Conservation (phyloP, 2,797 vertebrate species). For the Microctenopoma lineatum region DNA sequence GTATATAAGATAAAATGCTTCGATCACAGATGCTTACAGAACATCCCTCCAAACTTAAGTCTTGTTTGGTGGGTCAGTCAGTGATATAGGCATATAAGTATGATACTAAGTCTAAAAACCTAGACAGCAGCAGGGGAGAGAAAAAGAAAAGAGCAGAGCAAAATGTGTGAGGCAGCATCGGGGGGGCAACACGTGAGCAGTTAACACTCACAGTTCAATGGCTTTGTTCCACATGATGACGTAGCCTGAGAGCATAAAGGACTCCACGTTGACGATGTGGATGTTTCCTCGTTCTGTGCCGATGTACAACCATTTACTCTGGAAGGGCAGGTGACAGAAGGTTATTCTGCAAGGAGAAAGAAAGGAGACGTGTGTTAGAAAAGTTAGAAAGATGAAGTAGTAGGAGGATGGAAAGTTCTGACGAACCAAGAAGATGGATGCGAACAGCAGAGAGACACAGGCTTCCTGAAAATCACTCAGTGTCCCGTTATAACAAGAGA, state of each 20-base stretch:
- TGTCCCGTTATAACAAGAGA: slow-evolving; percentile 35
- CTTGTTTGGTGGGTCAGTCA: neutral
- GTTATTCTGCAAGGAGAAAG: slow-evolving; percentile 90
- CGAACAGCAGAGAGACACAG: slow-evolving; percentile 14
- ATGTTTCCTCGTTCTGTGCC: slow-evolving; percentile 98
- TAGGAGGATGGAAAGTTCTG: neutral
- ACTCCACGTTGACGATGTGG: slow-evolving; percentile 98
- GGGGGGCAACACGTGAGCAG: slow-evolving; percentile 64
- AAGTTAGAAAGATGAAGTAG: neutral
- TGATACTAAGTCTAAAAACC: slow-evolving; percentile 17
- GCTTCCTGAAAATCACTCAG: slow-evolving; percentile 25
- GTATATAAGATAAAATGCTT: slow-evolving; percentile 28
- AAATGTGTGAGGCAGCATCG: slow-evolving; percentile 12
- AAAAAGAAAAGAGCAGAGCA: neutral
- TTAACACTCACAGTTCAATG: slow-evolving; percentile 98
- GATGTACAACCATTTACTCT: slow-evolving; percentile 99
- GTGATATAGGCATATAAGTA: neutral
- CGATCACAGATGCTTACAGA: slow-evolving; percentile 20
- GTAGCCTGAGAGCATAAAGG: slow-evolving; percentile 99
- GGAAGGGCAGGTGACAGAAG: slow-evolving; percentile 98
- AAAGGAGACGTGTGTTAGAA: slow-evolving; percentile 24
- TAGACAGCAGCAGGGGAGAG: slow-evolving; percentile 26
- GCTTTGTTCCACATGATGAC: slow-evolving; percentile 99
- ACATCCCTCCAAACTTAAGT: slow-evolving; percentile 8
- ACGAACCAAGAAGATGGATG: slow-evolving; percentile 5